phyloP scores from a whole-genome alignment of 2,888 invertebrate species.

The Baronia brevicornis region DNA sequence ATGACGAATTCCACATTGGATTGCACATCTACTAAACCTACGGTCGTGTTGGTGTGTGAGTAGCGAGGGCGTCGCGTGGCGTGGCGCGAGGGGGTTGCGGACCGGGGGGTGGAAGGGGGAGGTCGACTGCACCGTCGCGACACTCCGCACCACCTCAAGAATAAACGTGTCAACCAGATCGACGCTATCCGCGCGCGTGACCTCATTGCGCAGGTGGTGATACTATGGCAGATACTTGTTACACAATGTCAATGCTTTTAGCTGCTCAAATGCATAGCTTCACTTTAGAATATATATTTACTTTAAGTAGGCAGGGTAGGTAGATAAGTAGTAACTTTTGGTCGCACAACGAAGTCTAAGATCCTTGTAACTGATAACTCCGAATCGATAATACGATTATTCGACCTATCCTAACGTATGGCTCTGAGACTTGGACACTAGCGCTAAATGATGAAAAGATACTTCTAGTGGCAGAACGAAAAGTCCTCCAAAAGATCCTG shows the following conservation, averaged over 20 bases:
- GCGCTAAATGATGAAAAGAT: too few relatives aligned
- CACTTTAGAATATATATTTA: slow-evolving; percentile 3
- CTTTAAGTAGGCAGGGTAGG: too few relatives aligned
- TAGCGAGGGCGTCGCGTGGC: slow-evolving; percentile 71
- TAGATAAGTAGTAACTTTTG: too few relatives aligned
- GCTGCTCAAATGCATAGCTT: slow-evolving; percentile 3
- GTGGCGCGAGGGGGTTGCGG: slow-evolving; percentile 50
- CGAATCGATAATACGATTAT: too few relatives aligned
- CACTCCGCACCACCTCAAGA: slow-evolving; percentile 99
- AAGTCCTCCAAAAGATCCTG: too few relatives aligned
- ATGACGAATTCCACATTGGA: too few relatives aligned
- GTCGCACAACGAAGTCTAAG: too few relatives aligned
- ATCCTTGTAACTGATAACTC: too few relatives aligned
- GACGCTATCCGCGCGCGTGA: slow-evolving; percentile 59
- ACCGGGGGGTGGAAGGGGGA: slow-evolving; percentile 61
- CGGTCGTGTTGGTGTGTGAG: slow-evolving; percentile 20
- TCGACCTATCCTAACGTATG: too few relatives aligned
- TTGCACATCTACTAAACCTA: too few relatives aligned
- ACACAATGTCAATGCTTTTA: slow-evolving; percentile 3
- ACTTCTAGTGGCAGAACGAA: too few relatives aligned
- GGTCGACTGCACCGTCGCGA: slow-evolving; percentile 91
- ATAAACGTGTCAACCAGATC: slow-evolving; percentile 87
- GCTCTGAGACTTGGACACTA: too few relatives aligned
- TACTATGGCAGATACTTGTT: slow-evolving; percentile 3
- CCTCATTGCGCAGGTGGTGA: slow-evolving; percentile 66